Base-by-base conservation (phyloP, 2,797 vertebrate genomes). In the Poecile montanus region DNA sequence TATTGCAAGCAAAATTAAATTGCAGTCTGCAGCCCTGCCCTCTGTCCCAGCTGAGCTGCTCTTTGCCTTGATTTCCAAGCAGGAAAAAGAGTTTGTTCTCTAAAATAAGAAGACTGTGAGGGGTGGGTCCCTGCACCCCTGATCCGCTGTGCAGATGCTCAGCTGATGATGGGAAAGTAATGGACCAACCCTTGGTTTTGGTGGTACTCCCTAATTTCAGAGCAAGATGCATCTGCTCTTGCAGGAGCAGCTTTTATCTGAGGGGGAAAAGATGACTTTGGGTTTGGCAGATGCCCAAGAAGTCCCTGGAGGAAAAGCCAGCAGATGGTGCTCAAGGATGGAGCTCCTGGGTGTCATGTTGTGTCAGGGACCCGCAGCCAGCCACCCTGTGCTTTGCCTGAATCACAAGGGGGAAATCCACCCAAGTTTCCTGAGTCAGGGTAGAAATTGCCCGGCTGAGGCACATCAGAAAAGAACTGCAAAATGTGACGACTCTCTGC, bases 301-400 rank as follows among this genome's bases (percentile, higher is more conserved):
- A 77, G 21, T 74, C 72, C 61, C 84, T 16, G n/a, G 68, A 91
- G 73, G n/a, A 92, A 63, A 83, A 85, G 65, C 91, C 92, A 93
- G 75, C 47, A 95, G 92, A 93, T 85, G 86, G 93, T 95, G 95
- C 89, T 96, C 79, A 84, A 95, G 94, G 76, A 94, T 58, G 79
- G 65, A 71, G 45, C 50, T 80, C 22, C 61, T 29, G 57, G n/a
- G 10, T 74, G 63, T 70, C 80, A 44, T 68, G 44, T 3, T 2
- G 2, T 6, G 3, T 23, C 29, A 2, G 3, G 45, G 30, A 70
- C n/a, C 42, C 0, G 0, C 16, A 68, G 22, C 16, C 7, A 11
- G n/a, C n/a, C 6, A 3, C 22, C 6, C 67, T 47, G 29, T 23
- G 20, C 66, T 17, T 61, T 77, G 40, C 44, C 36, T 36, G 42